Evolutionary conservation across 64 coral and sea anemone genomes (phyloP), one percentile per base, ranked within the genome.

Genomic region (Stichodactyla helianthus): DNA sequence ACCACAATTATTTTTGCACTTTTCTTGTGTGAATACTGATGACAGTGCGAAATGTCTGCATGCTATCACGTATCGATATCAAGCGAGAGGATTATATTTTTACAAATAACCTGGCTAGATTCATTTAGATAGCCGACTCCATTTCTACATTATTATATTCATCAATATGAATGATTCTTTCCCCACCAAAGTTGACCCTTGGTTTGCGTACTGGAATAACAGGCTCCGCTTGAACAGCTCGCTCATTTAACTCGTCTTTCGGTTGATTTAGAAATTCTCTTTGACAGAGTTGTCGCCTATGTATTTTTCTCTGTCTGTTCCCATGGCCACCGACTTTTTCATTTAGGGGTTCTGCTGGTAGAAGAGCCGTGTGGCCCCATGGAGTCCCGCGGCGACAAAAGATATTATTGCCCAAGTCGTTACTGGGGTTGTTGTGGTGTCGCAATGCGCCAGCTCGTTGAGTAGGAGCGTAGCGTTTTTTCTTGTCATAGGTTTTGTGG

Each of bases 141-240:
- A 60, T 84, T 59, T 84, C 83, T 6, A 84, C 31, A 18, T 84
- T 55, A 27, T 84, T 59, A 35, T 82, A 23, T 51, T 70, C 59
- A 26, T 92, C 90, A 12, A 92, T 87, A 82, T 87, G 90, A 50
- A 92, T 78, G 15, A 92, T 79, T 55, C 59, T 20, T 20, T 84
- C 83, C 53, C 86, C 90, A 11, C 90, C 90, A 26, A 92, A 92
- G 26, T 92, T 92, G 9, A 92, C 90, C 14, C 78, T 82, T 6
- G 84, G 50, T 82, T 82, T 92, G n/a, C 84, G 57, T n/a, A 77
- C 51, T 54, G 44, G 82, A 51, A 17, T 9, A 77, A 77, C 18
- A 58, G 55, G 55, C 8, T 68, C 63, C 19, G 19, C 4, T 26
- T 74, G 7, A 74, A 31, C 10, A 27, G 10, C 68, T 74, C 10